These are phyloP conservation scores for Nematolebias whitei DNA, from an alignment of 2,113 vertebrate genomes.

Conservation along the genomic window DNA sequence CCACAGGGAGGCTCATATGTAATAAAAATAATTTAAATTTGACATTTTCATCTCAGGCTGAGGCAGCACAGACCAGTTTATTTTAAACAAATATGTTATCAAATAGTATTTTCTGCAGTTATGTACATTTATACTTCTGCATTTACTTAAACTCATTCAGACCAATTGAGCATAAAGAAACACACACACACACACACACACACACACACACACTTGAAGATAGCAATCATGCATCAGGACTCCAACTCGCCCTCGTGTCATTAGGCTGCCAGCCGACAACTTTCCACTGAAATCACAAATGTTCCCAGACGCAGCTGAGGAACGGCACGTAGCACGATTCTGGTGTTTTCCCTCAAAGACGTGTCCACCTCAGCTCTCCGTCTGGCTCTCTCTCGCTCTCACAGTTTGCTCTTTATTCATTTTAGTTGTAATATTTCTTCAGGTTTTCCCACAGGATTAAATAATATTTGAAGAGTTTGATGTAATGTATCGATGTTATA, in stretches of 20 bases:
- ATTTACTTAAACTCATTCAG: slow-evolving; percentile 4
- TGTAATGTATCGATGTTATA: too few species aligned
- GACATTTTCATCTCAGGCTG: too few species aligned
- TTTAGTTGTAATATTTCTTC: too few species aligned
- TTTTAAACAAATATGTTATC: too few species aligned
- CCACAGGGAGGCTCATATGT: too few species aligned
- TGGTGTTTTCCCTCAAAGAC: slow-evolving; percentile 16
- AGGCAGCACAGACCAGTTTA: too few species aligned
- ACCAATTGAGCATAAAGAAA: not conserved
- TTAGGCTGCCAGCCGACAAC: slow-evolving; percentile 62
- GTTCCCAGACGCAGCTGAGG: slow-evolving; percentile 60
- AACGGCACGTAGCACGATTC: slow-evolving; percentile 60
- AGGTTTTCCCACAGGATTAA: too few species aligned
- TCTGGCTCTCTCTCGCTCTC: not conserved
- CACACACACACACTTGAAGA: slow-evolving; percentile 44
- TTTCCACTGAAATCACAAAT: slow-evolving; percentile 40
- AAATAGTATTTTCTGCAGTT: too few species aligned
- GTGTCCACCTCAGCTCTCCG: not conserved
- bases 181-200: slow-evolving; percentile 28
- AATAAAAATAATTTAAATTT: too few species aligned
- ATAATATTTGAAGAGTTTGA: too few species aligned
- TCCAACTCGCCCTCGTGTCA: slow-evolving; percentile 47
- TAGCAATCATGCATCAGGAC: slow-evolving; percentile 52
- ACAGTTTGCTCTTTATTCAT: not conserved
- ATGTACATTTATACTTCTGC: too few species aligned